Base-by-base conservation (phyloP, 1,140 invertebrate species). In the Hypothenemus hampei region DNA sequence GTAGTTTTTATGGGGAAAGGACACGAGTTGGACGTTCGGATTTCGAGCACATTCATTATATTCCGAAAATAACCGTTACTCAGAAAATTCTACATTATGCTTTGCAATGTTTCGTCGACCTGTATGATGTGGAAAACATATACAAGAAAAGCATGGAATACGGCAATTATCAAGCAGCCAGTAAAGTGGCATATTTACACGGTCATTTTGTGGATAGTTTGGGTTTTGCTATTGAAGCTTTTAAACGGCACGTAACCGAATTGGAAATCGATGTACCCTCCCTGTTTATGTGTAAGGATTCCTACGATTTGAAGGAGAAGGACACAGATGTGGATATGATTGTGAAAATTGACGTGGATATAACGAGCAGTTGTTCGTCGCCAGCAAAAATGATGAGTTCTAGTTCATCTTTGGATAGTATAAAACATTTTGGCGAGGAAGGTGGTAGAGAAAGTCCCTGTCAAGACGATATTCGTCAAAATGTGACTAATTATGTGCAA, bases 181-280 rank as follows among this genome's bases (percentile, higher is more conserved):
- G 72, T 41, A 73, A 73, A 61, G 64, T 73, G 3, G 65, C 72
- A 10, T 64, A 71, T 37, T 59, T 75, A 31, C 65, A 74, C 20
- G 67, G 68, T 2, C 66, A 74, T 56, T 74, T 65, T 53, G 67
- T 71, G 39, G 66, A 73, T 43, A 73, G 73, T 46, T 64, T 76
- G 26, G 64, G 65, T n/a, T 75, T 73, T 47, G 71, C 71, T 53
- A 54, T 76, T 36, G 61, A 64, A 37, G 71, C 71, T 15, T 65
- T 74, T 43, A 71, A 70, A 41, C 58, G 55, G 7, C 60, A 65
- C 22, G 64, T 68, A 41, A 61, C 65, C 23, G 31, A 61, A 31
- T 48, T 36, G 6, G 46, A 59, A n/a, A 33, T 62, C 16, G 60
- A 65, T 52, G 47, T 67, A 31, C 48, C 58, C 29, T 54, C 55